A percentile compares a stretch with the other conserved stretches of the same genome.
phyloP scores from a whole-genome alignment of 2,888 invertebrate species.

The Thereva unica region DNA sequence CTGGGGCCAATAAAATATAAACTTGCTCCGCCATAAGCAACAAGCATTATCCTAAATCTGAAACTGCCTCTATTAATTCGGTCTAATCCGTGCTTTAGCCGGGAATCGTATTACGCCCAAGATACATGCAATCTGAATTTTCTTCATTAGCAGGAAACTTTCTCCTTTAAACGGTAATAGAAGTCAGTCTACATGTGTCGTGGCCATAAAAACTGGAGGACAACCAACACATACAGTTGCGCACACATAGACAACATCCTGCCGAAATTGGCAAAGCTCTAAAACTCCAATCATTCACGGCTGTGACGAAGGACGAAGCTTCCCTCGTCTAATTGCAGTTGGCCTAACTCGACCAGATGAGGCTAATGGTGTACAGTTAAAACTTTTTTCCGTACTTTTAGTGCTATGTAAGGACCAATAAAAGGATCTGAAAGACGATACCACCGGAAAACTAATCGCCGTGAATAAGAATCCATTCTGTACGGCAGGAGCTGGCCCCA shows the following conservation, averaged over 20 bases:
- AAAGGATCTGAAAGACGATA: slow-evolving; percentile 10
- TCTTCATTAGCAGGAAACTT: no score
- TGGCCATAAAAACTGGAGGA: no score
- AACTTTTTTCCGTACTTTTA: slow-evolving; percentile 27
- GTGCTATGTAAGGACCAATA: slow-evolving; percentile 12
- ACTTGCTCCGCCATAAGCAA: no score
- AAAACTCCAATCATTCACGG: slow-evolving; percentile 35
- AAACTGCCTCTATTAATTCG: no score
- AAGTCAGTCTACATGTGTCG: no score
- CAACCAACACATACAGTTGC: no score
- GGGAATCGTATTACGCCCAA: no score
- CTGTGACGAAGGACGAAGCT: slow-evolving; percentile 12
- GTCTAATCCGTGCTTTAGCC: no score
- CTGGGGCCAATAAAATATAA: no score
- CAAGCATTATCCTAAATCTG: no score
- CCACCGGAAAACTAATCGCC: slow-evolving; percentile 25
- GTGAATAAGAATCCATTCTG: slow-evolving; percentile 1
- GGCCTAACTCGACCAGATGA: slow-evolving; percentile 33
- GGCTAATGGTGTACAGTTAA: slow-evolving; percentile 33
- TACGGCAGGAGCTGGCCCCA: not conserved
- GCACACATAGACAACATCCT: slow-evolving; percentile 11
- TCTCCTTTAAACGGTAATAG: no score
- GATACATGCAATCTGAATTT: no score
- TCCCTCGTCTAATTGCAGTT: slow-evolving; percentile 33
- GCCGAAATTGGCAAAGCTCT: slow-evolving; percentile 27